These are phyloP conservation scores for Genyomyrus donnyi DNA, from an alignment of 2,113 vertebrate genomes.

Conservation along the genomic window DNA sequence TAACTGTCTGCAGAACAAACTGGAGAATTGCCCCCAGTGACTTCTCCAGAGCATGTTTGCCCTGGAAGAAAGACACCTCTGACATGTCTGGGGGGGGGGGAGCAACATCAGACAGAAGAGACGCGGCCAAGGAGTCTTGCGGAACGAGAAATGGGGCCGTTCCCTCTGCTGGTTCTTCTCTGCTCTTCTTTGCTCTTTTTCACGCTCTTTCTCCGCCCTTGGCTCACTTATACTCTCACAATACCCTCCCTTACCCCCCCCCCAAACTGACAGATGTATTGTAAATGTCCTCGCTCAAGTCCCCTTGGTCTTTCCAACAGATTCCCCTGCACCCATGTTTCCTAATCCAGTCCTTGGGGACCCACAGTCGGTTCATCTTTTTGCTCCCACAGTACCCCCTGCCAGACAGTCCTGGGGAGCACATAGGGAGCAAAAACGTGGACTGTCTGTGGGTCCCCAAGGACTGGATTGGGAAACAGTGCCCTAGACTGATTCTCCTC, in stretches of 20 bases:
- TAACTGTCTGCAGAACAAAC: constrained; percentile 44
- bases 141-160: not conserved
- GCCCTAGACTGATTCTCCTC: not conserved
- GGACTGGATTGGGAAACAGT: not conserved
- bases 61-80: constrained; percentile 8
- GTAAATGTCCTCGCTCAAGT: constrained; percentile 8
- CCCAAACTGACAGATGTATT: not conserved
- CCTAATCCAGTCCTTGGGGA: not conserved
- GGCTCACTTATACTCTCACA: constrained; percentile 9
- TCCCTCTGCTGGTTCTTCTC: not conserved
- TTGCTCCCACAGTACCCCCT: not conserved
- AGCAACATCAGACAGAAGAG: not conserved
- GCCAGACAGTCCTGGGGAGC: too few relatives aligned
- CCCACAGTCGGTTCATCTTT: not conserved
- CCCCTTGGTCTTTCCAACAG: constrained; percentile 25
- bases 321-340: not conserved
- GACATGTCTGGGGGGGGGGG: not conserved
- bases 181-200: constrained; percentile 14
- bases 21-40: constrained; percentile 9
- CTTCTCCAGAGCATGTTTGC: not conserved
- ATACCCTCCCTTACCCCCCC: constrained; percentile 28
- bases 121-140: not conserved
- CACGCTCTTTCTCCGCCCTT: not conserved
- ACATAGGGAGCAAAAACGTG: not conserved
- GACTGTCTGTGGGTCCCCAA: not conserved